Conservation (phyloP, 2,113 vertebrate species). For the Acrocephalus arundinaceus region DNA sequence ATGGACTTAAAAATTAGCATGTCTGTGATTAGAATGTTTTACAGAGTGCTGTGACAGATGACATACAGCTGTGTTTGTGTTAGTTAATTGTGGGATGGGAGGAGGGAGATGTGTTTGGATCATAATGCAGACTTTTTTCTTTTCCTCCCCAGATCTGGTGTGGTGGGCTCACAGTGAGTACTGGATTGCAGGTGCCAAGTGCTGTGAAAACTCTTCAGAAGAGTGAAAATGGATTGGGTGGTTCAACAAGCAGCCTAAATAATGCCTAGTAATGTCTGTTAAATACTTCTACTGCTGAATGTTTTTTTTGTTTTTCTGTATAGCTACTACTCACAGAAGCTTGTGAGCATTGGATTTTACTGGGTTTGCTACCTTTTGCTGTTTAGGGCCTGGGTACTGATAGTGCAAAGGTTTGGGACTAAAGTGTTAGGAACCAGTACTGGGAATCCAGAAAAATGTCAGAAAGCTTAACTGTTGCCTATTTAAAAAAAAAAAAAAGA, state of each 20-base stretch:
- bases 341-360: conserved; percentile 33
- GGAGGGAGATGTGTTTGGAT: background rate
- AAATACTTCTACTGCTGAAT: background rate
- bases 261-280: conserved; percentile 73
- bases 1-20: background rate
- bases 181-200: conserved; percentile 91
- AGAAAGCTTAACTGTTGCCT: conserved; percentile 7
- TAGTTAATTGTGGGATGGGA: background rate
- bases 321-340: conserved; percentile 47
- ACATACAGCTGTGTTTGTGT: background rate
- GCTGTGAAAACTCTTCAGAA: conserved; percentile 85
- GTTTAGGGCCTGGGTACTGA: conserved; percentile 37
- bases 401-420: background rate
- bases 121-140: background rate
- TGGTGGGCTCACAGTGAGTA: conserved; percentile 84
- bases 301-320: background rate
- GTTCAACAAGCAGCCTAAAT: conserved; percentile 81
- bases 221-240: conserved; percentile 79
- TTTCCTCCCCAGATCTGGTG: conserved; percentile 85
- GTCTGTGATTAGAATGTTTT: background rate
- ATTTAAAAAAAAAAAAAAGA: background rate
- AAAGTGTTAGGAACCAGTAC: conserved; percentile 22
- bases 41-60: background rate
- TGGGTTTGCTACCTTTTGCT: conserved; percentile 47
- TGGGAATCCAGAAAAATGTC: background rate